These are phyloP conservation scores for Tholera decimalis DNA, from an alignment of 2,888 invertebrate genomes.

Conservation along the genomic window DNA sequence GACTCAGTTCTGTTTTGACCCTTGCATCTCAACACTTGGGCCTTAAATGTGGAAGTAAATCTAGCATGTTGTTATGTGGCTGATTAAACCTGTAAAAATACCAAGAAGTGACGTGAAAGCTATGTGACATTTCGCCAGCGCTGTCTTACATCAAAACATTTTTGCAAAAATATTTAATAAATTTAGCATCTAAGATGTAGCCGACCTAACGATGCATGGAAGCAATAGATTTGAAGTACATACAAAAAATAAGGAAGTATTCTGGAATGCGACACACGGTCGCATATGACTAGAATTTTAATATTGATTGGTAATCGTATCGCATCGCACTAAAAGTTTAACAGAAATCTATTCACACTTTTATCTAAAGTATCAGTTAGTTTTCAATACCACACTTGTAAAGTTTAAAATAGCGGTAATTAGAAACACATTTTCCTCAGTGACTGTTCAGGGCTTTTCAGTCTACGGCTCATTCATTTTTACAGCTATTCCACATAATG, in stretches of 20 bases:
- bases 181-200: too few relatives aligned
- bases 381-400: neutral
- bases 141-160: too few relatives aligned
- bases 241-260: conserved; percentile 5
- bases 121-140: too few relatives aligned
- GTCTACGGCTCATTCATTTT: conserved; percentile 23
- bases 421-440: conserved; percentile 1
- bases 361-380: neutral
- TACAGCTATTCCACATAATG: conserved; percentile 8
- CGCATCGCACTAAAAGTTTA: neutral
- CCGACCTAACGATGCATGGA: too few relatives aligned
- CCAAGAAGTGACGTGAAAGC: too few relatives aligned
- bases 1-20: too few relatives aligned
- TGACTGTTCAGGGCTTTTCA: conserved; percentile 27
- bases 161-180: too few relatives aligned
- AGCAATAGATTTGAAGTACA: neutral
- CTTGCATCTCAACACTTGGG: too few relatives aligned
- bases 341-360: too few relatives aligned
- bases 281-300: neutral
- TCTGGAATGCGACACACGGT: conserved; percentile 26
- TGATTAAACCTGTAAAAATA: too few relatives aligned
- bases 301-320: neutral
- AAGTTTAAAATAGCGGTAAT: conserved; percentile 16
- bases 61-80: too few relatives aligned
- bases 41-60: too few relatives aligned